Base-by-base conservation (phyloP, 2,797 vertebrate species). In the Phoeniculus purpureus region DNA sequence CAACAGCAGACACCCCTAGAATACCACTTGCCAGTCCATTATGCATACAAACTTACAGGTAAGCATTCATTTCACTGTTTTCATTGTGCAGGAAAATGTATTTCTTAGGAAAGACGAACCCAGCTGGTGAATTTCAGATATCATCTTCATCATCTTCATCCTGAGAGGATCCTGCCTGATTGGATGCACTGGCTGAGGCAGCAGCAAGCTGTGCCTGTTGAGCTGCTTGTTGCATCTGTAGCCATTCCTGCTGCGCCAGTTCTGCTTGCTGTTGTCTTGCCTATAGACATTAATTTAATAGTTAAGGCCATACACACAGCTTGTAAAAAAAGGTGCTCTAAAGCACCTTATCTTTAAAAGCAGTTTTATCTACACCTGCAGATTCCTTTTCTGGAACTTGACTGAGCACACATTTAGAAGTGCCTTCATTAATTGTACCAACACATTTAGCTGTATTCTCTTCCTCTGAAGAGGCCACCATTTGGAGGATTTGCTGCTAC, bases 171-270 rank as follows among this genome's bases (percentile, higher is more conserved):
- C 98, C 98, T 50, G 98, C 98, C 96, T 99, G 99, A 93, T 99
- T 99, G 92, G 98, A 98, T 32, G 98, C 98, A 64, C 98, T 99
- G 95, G 99, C 98, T 50, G 99, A 99, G 51, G 99, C 98, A 21
- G 99, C 98, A 40, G 98, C 99, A 93, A 99, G 98, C 97, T 99
- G 99, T 21, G 99, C 99, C 97, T 99, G 99, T 72, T 99, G 99
- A 71, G 99, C 99, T 1, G 99, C 99, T 96, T 99, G 99, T 95
- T 99, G 99, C 99, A 99, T 99, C 97, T 99, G 99, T 97, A 99
- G 96, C 99, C 99, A 99, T 94, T 99, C 99, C 97, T 99, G 99
- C 95, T 99, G 99, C 60, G 99, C 99, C 37, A 99, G 97, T 96
- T 99, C 99, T 32, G 99, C 99, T 98, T 99, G 99, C 92, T 99